A percentile compares a stretch with the other conserved stretches of the same genome.
These are phyloP conservation scores for Rattus norvegicus DNA, from an alignment of 2,113 vertebrate genomes.

Conservation along the genomic window DNA sequence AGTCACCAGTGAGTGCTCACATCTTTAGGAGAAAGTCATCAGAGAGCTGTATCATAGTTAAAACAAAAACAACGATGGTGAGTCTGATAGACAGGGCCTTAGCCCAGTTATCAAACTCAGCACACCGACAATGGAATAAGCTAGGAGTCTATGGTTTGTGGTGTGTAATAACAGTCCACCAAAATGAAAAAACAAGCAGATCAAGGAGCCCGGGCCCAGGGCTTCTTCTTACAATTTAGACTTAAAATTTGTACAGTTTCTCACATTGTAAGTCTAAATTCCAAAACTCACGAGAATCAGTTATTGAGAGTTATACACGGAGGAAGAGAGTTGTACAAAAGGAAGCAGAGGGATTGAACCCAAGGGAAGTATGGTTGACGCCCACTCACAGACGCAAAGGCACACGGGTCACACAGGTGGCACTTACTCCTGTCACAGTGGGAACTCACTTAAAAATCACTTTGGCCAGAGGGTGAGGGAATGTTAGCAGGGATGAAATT, in stretches of 20 bases:
- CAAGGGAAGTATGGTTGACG: not conserved
- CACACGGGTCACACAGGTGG: rapidly evolving
- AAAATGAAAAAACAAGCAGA: conserved; percentile 14
- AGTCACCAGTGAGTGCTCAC: not conserved
- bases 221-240: not conserved
- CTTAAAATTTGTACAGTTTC: not conserved
- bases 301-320: not conserved
- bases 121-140: not conserved
- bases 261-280: not conserved
- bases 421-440: not conserved
- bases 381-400: not conserved
- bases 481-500: not conserved
- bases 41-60: not conserved
- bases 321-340: not conserved
- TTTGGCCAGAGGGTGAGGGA: not conserved
- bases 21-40: not conserved
- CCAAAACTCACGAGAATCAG: not conserved
- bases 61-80: not conserved
- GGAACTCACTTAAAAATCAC: not conserved
- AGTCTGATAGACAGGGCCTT: not conserved
- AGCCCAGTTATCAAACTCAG: not conserved
- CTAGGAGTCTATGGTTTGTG: not conserved
- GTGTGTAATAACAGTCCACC: not conserved
- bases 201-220: not conserved
- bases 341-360: not conserved